Evolutionary conservation across 2,888 invertebrate species (phyloP).

Genomic region (Amiota mariae): DNA sequence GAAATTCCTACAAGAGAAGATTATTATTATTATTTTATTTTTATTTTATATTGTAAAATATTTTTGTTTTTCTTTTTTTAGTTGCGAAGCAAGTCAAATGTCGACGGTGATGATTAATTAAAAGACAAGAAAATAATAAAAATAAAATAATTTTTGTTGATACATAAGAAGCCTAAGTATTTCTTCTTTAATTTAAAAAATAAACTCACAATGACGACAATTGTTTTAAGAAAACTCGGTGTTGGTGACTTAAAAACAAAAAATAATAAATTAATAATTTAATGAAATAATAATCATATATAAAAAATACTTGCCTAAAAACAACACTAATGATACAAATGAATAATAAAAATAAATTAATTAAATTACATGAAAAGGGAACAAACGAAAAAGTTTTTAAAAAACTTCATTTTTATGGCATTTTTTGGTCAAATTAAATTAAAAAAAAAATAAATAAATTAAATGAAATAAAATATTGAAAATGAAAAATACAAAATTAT

Average conservation of each 20-base stretch:
- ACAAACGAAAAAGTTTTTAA: conserved; percentile 9
- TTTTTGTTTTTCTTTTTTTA: too few relatives aligned
- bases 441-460: conserved; percentile 4
- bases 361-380: conserved; percentile 9
- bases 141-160: too few relatives aligned
- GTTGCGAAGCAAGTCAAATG: too few relatives aligned
- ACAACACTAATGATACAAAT: not conserved
- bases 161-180: too few relatives aligned
- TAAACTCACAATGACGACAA: too few relatives aligned
- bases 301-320: not conserved
- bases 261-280: not conserved
- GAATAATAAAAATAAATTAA: not conserved
- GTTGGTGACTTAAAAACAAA: conserved; percentile 26
- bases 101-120: too few relatives aligned
- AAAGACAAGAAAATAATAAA: too few relatives aligned
- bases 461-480: not conserved
- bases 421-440: conserved; percentile 10
- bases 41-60: too few relatives aligned
- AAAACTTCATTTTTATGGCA: not conserved
- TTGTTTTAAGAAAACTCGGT: conserved; percentile 14
- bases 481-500: conserved; percentile 31
- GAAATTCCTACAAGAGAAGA: too few relatives aligned
- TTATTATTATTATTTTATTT: too few relatives aligned
- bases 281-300: not conserved
- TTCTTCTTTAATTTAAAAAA: conserved; percentile 33